Base-by-base conservation (phyloP, 1,140 invertebrate genomes). In the Drosophila tsacasi region DNA sequence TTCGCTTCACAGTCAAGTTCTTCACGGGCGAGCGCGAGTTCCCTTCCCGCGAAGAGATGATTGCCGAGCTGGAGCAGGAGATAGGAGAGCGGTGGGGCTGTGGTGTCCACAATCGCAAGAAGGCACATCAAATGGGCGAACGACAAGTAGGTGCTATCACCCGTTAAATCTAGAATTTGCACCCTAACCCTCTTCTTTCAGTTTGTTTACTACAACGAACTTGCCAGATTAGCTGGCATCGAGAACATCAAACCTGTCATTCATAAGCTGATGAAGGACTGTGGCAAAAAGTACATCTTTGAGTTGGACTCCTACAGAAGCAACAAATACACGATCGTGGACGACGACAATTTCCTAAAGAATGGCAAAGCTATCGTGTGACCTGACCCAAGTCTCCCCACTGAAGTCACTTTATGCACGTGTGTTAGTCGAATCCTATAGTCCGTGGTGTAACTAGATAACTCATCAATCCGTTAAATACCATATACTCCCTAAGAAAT, bases 51-150 rank as follows among this genome's bases (percentile, higher is more conserved):
- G 94, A 95, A 60, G 93, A 95, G 76, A 97, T 98, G 97, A 79
- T 95, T 0, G 86, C 86, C 15, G 96, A 96, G 49, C 95, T 95
- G 74, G 93, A 95, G 50, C 79, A 94, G 25, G 96, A 97, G 87
- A 94, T 95, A 57, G 80, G 93, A 32, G 93, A 94, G 27, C 93
- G 95, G 21, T 93, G 94, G 21, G 89, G 91, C 93, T n/a, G 77
- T 91, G 50, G 96, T 94, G 21, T 94, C 95, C 59, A 93, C 94
- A 19, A 94, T 94, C 12, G 13, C 93, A 94, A 15, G 94, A 95
- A 97, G 81, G 96, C 96, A 17, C 97, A 97, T 85, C 94, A 95
- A 94, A 96, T 97, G 96, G 96, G 96, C 3, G 93, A 94, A n/a
- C 94, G 95, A 60, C 95, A 96, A 94, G 94, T 95, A 96, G 94